Evolutionary conservation across 2,888 invertebrate species (phyloP), one percentile per base, ranked within the genome.

Genomic region (Scelioninae gen. 2): DNA sequence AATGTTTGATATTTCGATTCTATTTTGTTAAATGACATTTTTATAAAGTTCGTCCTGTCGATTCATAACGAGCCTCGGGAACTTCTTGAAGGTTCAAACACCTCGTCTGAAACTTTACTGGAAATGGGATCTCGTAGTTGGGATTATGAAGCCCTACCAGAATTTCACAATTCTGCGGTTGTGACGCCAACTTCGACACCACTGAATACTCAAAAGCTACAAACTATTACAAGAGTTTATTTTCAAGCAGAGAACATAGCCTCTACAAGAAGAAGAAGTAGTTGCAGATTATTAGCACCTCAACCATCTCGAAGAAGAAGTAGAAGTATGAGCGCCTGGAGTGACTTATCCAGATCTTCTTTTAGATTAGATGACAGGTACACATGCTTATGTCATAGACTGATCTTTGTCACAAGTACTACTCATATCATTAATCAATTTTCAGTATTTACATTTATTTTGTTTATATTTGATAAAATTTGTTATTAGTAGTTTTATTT

Each of bases 271-370:
- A 79, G 85, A 39, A 78, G 85, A 4, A 86, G 85, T 71, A 86
- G 85, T 73, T 80, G 79, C 28, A 77, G 78, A 57, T 58, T 81
- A 41, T 73, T 82, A 13, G 75, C 79, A 9, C 78, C 80, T 1
- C 82, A 82, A 73, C 58, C 79, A 0, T 79, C 82, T 2, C 80
- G 78, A 65, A 77, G 83, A 25, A 78, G 83, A 28, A 85, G 84
- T 86, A 82, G 88, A 33, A 94, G 94, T 76, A 93, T 94, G 93
- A 94, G 94, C 82, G 94, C 93, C 35, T 94, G 94, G 94, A 94
- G 94, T 81, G 94, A 94, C 83, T 91, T 94, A 83, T 94, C 94
- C 81, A 90, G 94, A 64, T 94, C 93, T 78, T 94, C 94, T 84
- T 93, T 94, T 89, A 90, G 92, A 81, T 89, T 94, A 81, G 93